These are phyloP conservation scores for Corythucha ciliata DNA, from an alignment of 2,888 invertebrate genomes.

Conservation along the genomic window DNA sequence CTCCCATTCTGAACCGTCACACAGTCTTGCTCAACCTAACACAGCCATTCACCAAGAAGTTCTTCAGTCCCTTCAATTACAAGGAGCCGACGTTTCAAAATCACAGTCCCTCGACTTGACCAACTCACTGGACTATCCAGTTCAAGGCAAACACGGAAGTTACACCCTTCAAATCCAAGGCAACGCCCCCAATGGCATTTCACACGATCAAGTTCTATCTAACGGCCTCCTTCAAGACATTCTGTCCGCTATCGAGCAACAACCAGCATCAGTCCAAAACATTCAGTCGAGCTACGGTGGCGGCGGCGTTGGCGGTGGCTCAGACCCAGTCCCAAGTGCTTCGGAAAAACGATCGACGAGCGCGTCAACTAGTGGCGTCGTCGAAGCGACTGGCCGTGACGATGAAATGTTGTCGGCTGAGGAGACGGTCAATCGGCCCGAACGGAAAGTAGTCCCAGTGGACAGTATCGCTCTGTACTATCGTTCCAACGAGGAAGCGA, in stretches of 20 bases:
- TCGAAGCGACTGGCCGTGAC: constrained; percentile 1
- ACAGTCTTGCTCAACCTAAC: background rate
- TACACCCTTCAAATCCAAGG: constrained; percentile 71
- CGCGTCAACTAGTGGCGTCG: too few relatives aligned
- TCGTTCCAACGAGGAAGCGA: constrained; percentile 30
- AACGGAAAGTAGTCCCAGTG: constrained; percentile 2
- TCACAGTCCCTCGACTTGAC: constrained; percentile 34
- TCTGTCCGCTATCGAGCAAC: constrained; percentile 68
- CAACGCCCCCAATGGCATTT: constrained; percentile 45
- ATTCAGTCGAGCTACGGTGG: constrained; percentile 22
- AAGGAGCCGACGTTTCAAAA: constrained; percentile 31
- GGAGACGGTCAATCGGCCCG: constrained; percentile 35
- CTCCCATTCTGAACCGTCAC: constrained; percentile 15
- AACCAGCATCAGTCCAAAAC: constrained; percentile 30
- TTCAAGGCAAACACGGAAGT: constrained; percentile 48
- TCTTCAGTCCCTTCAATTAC: constrained; percentile 33
- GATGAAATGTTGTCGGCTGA: constrained; percentile 27
- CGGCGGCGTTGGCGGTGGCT: constrained; percentile 1
- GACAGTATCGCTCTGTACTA: constrained; percentile 32
- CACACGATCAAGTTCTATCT: constrained; percentile 68
- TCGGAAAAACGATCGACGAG: constrained; percentile 17
- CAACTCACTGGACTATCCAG: constrained; percentile 43
- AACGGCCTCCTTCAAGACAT: constrained; percentile 72
- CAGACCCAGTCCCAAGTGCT: constrained; percentile 8
- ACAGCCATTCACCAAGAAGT: constrained; percentile 24